These are phyloP conservation scores for Sterna hirundo DNA, from an alignment of 2,113 vertebrate genomes.

Conservation along the genomic window DNA sequence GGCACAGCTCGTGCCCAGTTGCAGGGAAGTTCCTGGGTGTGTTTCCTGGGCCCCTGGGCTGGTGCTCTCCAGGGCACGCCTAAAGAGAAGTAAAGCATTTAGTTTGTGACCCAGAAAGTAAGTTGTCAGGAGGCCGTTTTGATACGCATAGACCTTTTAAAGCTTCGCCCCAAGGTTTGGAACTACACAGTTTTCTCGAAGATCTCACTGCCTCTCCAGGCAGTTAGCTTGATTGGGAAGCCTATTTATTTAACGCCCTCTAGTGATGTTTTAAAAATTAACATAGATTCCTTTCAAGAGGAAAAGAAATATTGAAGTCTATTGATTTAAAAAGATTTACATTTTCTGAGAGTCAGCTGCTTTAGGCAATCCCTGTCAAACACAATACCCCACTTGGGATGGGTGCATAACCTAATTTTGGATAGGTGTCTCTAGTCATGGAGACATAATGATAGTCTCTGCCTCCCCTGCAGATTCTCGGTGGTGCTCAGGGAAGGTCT, in stretches of 20 bases:
- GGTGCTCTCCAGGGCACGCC: neutral
- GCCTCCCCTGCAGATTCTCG: neutral
- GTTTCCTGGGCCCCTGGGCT: neutral
- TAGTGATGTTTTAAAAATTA: constrained; percentile 4
- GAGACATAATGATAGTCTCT: neutral
- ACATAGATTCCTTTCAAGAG: neutral
- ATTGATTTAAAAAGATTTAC: neutral
- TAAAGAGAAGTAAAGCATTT: neutral
- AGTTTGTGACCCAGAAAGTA: neutral
- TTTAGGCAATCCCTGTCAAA: neutral
- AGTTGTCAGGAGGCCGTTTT: neutral
- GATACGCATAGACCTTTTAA: neutral
- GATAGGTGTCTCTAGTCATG: neutral
- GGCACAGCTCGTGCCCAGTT: neutral
- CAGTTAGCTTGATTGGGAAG: neutral
- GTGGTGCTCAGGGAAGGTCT: neutral
- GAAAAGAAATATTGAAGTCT: neutral
- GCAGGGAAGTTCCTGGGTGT: neutral
- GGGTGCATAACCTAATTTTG: neutral
- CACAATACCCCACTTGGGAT: neutral
- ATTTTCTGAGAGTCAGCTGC: neutral
- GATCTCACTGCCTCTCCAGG: neutral
- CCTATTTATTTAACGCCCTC: constrained; percentile 2
- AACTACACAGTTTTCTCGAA: neutral
- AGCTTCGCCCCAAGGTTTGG: neutral